Evolutionary conservation across 2,888 invertebrate genomes (phyloP).

Genomic region (Trichopoda pennipes): DNA sequence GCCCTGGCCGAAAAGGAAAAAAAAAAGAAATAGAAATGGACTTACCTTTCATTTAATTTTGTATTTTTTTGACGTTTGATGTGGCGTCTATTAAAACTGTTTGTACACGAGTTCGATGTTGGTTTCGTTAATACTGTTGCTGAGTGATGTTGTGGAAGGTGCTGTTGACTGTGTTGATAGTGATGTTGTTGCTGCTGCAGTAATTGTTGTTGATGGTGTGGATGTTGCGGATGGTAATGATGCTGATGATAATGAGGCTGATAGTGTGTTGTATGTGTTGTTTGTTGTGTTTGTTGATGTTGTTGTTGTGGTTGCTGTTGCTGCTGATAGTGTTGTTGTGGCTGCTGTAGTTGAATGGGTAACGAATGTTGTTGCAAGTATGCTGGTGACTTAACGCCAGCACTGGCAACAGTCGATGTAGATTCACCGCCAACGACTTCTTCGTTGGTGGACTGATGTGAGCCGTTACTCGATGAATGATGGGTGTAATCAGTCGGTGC

Average conservation of each 20-base stretch:
- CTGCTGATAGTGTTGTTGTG: constrained; percentile 38
- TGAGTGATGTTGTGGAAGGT: constrained; percentile 64
- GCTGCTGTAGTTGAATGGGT: constrained; percentile 53
- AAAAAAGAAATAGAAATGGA: neutral
- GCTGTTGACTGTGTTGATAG: constrained; percentile 69
- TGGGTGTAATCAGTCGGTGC: constrained; percentile 79
- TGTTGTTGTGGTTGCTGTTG: constrained; percentile 33
- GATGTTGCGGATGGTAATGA: constrained; percentile 46
- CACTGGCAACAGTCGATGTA: constrained; percentile 78
- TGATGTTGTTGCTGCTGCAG: constrained; percentile 63
- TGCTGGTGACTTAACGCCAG: constrained; percentile 71
- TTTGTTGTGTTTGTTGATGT: constrained; percentile 21
- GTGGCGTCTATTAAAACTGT: constrained; percentile 80
- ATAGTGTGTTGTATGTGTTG: constrained; percentile 43
- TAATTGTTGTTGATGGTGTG: constrained; percentile 60
- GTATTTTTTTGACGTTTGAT: constrained; percentile 79
- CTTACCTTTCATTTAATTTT: constrained; percentile 80
- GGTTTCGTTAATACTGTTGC: constrained; percentile 76
- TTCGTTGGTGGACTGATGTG: constrained; percentile 75
- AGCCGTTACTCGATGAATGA: constrained; percentile 75
- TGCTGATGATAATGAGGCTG: constrained; percentile 60
- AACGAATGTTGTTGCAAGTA: constrained; percentile 71
- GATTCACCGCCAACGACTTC: constrained; percentile 74
- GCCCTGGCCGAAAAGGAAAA: neutral
- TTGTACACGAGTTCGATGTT: constrained; percentile 80